Conservation (phyloP, 2,888 invertebrate species). For the Mesorhabditis belari region DNA sequence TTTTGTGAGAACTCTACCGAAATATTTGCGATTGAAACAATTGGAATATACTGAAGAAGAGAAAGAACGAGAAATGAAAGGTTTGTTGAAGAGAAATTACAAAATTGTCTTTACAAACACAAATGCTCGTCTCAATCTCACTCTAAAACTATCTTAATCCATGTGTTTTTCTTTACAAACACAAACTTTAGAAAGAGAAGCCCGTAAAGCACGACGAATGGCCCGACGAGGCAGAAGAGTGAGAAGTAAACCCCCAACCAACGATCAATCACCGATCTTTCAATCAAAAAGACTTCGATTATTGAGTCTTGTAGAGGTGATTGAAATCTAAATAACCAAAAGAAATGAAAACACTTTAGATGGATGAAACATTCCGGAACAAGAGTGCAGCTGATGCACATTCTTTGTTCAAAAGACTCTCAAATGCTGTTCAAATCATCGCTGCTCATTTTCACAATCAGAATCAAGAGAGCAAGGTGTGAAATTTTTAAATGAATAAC, state of each 20-base stretch:
- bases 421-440: slow-evolving; percentile 31
- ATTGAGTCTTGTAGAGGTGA: slow-evolving; percentile 19
- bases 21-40: slow-evolving; percentile 16
- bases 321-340: neutral
- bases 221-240: slow-evolving; percentile 1
- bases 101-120: too few species aligned
- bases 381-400: slow-evolving; percentile 23
- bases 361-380: slow-evolving; percentile 26
- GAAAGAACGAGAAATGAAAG: slow-evolving; percentile 8
- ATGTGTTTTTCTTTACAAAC: too few species aligned
- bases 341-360: slow-evolving; percentile 11
- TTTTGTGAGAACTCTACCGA: slow-evolving; percentile 28
- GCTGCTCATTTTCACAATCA: slow-evolving; percentile 32
- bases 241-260: slow-evolving; percentile 6
- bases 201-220: neutral
- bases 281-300: slow-evolving; percentile 18
- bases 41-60: slow-evolving; percentile 13
- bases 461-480: slow-evolving; percentile 27
- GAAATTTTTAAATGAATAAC: neutral
- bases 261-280: slow-evolving; percentile 18
- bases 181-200: neutral
- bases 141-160: too few species aligned
- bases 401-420: slow-evolving; percentile 25
- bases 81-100: neutral
- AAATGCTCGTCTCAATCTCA: too few species aligned